Percentiles rank a stretch among this genome's conserved stretches.
Conservation (phyloP, 2,888 invertebrate genomes). For the Amiota communis region DNA sequence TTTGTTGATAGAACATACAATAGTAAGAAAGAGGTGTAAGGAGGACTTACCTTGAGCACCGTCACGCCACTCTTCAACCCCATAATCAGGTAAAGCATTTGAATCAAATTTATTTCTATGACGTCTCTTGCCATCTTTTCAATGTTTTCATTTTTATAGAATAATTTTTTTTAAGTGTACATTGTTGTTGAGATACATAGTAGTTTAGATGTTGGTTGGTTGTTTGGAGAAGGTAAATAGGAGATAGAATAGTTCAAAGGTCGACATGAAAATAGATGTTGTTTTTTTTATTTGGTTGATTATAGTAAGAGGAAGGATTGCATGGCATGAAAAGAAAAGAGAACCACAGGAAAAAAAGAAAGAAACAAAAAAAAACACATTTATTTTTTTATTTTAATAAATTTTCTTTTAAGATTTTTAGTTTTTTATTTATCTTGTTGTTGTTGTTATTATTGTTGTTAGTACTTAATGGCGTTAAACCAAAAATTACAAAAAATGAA, state of each 20-base stretch:
- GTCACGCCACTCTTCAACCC: slow-evolving; percentile 84
- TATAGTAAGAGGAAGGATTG: slow-evolving; percentile 45
- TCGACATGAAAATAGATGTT: slow-evolving; percentile 24
- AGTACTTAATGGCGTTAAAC: background rate
- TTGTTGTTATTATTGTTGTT: no score
- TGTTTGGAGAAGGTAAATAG: slow-evolving; percentile 29
- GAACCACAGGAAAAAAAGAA: slow-evolving; percentile 46
- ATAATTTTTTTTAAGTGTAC: slow-evolving; percentile 11
- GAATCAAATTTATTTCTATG: slow-evolving; percentile 75
- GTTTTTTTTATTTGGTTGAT: slow-evolving; percentile 41
- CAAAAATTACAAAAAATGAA: slow-evolving; percentile 35
- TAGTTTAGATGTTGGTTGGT: slow-evolving; percentile 41
- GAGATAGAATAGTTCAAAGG: slow-evolving; percentile 1
- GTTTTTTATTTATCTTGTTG: slow-evolving; percentile 52
- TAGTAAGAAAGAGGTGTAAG: slow-evolving; percentile 28
- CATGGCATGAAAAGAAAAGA: slow-evolving; percentile 52
- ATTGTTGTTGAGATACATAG: slow-evolving; percentile 22
- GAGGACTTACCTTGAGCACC: slow-evolving; percentile 71
- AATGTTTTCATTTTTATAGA: slow-evolving; percentile 48
- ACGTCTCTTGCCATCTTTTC: slow-evolving; percentile 71
- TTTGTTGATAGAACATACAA: background rate
- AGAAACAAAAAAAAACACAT: slow-evolving; percentile 35
- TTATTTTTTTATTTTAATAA: slow-evolving; percentile 4
- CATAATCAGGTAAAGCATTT: slow-evolving; percentile 79
- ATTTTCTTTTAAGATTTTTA: slow-evolving; percentile 36